A percentile compares a stretch with the other conserved stretches of the same genome.
Evolutionary conservation across 2,797 vertebrate species (phyloP).

Genomic region (Coluber constrictor): DNA sequence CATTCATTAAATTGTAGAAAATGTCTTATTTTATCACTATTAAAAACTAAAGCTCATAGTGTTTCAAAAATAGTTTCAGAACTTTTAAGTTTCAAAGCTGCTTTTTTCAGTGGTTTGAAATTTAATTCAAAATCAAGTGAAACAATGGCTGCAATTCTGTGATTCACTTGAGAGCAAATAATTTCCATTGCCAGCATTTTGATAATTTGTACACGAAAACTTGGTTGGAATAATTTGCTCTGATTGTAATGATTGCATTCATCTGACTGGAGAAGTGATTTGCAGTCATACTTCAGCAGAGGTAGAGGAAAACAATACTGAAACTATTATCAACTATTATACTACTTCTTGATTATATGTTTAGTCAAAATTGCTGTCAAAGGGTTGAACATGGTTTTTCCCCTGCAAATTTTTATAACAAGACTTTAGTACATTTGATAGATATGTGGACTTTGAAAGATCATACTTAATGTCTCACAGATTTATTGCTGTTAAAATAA

Average conservation of each 20-base stretch:
- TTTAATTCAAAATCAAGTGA: conserved; percentile 45
- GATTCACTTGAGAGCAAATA: background rate
- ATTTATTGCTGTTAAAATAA: background rate
- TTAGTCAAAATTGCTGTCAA: conserved; percentile 73
- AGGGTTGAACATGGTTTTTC: conserved; percentile 60
- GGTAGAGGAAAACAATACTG: conserved; percentile 71
- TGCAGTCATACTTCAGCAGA: conserved; percentile 73
- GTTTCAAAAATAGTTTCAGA: conserved; percentile 49
- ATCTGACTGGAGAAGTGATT: conserved; percentile 70
- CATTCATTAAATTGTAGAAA: conserved; percentile 21
- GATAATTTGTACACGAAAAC: conserved; percentile 79
- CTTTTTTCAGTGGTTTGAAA: conserved; percentile 60
- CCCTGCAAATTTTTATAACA: conserved; percentile 51
- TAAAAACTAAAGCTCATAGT: conserved; percentile 37
- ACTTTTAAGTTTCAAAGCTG: conserved; percentile 39
- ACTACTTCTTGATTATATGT: conserved; percentile 76
- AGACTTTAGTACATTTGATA: conserved; percentile 53
- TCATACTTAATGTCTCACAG: conserved; percentile 9
- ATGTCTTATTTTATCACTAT: conserved; percentile 37
- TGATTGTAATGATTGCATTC: conserved; percentile 75
- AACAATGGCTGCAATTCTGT: conserved; percentile 34
- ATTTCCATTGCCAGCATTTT: conserved; percentile 80
- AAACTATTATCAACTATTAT: conserved; percentile 81
- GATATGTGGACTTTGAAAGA: conserved; percentile 66
- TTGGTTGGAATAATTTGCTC: conserved; percentile 74